Percentiles rank a stretch among this genome's conserved stretches.
These are phyloP conservation scores for Micrasema longulum DNA, from an alignment of 1,140 invertebrate genomes.

Conservation along the genomic window DNA sequence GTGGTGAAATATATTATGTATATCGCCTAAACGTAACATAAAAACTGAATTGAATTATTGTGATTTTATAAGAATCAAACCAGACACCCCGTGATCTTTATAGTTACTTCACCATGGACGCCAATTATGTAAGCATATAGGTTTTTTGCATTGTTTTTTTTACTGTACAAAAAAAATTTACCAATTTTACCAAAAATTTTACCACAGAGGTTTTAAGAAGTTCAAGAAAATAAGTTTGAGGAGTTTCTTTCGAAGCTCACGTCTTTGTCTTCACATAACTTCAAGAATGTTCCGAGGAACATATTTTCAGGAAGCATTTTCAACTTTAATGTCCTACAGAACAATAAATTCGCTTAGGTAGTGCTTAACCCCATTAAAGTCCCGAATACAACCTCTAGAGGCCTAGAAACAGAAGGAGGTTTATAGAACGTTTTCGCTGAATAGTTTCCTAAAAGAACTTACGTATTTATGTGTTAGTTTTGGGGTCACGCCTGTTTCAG, in stretches of 20 bases:
- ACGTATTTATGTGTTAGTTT: neutral
- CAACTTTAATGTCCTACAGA: constrained; percentile 12
- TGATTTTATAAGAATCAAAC: too few species aligned
- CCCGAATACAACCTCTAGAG: neutral
- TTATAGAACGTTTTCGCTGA: too few species aligned
- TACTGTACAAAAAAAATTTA: too few species aligned
- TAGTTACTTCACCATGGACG: neutral
- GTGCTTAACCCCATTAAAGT: constrained; percentile 25
- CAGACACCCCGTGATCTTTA: too few species aligned
- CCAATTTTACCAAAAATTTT: neutral
- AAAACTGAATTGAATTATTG: too few species aligned
- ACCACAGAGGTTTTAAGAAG: neutral
- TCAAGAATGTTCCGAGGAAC: neutral
- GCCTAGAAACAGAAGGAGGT: too few species aligned
- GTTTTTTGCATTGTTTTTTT: too few species aligned
- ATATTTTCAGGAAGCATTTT: constrained; percentile 19
- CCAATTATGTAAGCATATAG: too few species aligned
- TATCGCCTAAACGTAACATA: too few species aligned
- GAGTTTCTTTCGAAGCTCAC: neutral
- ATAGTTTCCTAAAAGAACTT: too few species aligned
- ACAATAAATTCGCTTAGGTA: constrained; percentile 14
- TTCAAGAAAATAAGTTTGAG: neutral
- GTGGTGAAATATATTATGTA: too few species aligned
- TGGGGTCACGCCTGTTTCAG: neutral
- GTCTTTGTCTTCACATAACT: constrained; percentile 4